Percentiles rank a stretch among this genome's conserved stretches.
Evolutionary conservation across 2,888 invertebrate species (phyloP).

Genomic region (Seladonia tumulorum): DNA sequence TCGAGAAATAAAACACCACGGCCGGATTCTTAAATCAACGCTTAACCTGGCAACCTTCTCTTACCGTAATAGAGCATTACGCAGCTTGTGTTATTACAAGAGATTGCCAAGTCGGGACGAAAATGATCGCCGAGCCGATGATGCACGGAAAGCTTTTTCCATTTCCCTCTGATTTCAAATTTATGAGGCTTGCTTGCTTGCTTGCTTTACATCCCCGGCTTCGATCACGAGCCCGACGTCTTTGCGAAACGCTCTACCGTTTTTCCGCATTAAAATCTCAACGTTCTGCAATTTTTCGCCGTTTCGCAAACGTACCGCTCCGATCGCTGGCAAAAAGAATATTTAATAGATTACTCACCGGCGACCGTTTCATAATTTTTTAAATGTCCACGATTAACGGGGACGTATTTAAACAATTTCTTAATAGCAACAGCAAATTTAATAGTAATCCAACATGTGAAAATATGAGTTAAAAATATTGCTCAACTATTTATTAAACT

Average conservation of each 20-base stretch:
- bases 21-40: constrained; percentile 42
- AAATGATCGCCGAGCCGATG: constrained; percentile 12
- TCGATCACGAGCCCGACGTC: background rate
- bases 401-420: background rate
- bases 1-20: constrained; percentile 16
- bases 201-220: background rate
- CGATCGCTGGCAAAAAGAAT: background rate
- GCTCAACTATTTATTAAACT: too few relatives aligned
- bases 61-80: constrained; percentile 20
- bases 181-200: constrained; percentile 6
- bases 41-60: constrained; percentile 32
- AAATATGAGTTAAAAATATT: background rate
- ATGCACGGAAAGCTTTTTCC: background rate
- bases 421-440: too few relatives aligned
- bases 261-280: background rate
- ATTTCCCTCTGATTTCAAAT: background rate
- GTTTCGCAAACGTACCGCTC: background rate
- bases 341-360: background rate
- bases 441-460: background rate
- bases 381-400: rapidly evolving
- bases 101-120: constrained; percentile 5
- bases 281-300: background rate
- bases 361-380: background rate
- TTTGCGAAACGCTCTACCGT: background rate
- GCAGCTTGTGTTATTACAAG: background rate